Base-by-base conservation (phyloP, 2,888 invertebrate species). In the Aporophyla lueneburgensis region DNA sequence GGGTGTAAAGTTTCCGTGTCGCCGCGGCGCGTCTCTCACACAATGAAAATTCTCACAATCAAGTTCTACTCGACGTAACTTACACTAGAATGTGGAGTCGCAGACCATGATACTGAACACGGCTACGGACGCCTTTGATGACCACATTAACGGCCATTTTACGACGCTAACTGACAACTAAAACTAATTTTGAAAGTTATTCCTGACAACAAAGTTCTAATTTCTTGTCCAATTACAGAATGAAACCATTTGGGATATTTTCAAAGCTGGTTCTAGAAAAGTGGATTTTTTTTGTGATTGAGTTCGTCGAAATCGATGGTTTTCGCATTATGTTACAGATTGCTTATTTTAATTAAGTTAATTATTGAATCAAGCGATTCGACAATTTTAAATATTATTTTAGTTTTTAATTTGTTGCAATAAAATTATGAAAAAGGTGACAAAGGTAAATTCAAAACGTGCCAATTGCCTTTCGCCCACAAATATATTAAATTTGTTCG, bases 1-100 rank as follows among this genome's bases (percentile, higher is more conserved):
- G 87, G 90, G 95, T 96, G 90, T 96, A 89, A 86, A 86, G 93
- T 96, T 94, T 92, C 96, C 91, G 90, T 90, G 92, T 87, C 92
- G 85, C 85, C 59, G 66, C 88, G 86, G 87, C 89, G 91, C 85
- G 88, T 85, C 85, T 75, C 81, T 81, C 88, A 80, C 88, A 84
- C 93, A 94, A 95, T 93, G 89, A 87, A 87, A 90, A 89, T 90
- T 85, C 87, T 84, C 86, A 87, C 88, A 88, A 91, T 89, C 91
- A 86, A 86, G 93, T 93, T 89, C 93, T 90, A 76, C 62, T 46
- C 61, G 92, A 90, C 91, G 93, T 92, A 93, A 94, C 88, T 84
- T 87, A 93, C 89, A 92, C 90, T 84, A 78, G 80, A 83, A 84
- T 84, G 77, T 77, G 79, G 74, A 74, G 71, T 71, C 70, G 79